Base-by-base conservation (phyloP, 2,797 vertebrate species). In the Avahi laniger region DNA sequence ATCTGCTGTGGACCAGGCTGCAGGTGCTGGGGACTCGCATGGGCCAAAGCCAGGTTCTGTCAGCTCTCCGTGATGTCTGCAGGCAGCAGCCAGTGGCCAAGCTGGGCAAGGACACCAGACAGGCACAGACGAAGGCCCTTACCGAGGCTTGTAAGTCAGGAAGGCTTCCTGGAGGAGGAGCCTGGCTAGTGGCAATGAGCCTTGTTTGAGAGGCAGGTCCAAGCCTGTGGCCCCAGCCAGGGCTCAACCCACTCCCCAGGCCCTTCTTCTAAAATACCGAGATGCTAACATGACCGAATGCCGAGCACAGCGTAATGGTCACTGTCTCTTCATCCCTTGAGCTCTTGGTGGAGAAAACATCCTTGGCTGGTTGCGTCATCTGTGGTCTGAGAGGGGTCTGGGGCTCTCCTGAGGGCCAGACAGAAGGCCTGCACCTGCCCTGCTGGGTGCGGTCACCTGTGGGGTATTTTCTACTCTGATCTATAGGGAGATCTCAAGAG, bases 81-180 rank as follows among this genome's bases (percentile, higher is more conserved):
- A 17, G 7, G 73, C 0, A 8, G 52, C 48, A 61, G 26, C 43
- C 63, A 79, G 75, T 26, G 33, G 17, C 69, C 43, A 28, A 17
- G 35, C 26, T 91, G 75, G 61, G 20, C 38, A 20, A 33, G 48
- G 48, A 26, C 24, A 18, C 13, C 2, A 52, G 33, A 30, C 5
- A 59, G 54, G 67, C 18, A 2, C 2, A 24, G 35, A 91, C 43
- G 43, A 79, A 11, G 54, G 26, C 48, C 26, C 33, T 73, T 18
- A 43, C 18, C 28, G 28, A 35, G 7, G 22, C 22, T 15, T 14
- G 22, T 61, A 5, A 65, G 46, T 69, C 35, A 88, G 85, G 61
- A 88, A 57, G 85, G 22, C 86, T 94, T 35, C 67, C 78, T 59
- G 52, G 86, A 76, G 84, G 41, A 91, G 33, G 79, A 88, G 14